Conservation (phyloP, 2,797 vertebrate species). For the Lepus townsendii region DNA sequence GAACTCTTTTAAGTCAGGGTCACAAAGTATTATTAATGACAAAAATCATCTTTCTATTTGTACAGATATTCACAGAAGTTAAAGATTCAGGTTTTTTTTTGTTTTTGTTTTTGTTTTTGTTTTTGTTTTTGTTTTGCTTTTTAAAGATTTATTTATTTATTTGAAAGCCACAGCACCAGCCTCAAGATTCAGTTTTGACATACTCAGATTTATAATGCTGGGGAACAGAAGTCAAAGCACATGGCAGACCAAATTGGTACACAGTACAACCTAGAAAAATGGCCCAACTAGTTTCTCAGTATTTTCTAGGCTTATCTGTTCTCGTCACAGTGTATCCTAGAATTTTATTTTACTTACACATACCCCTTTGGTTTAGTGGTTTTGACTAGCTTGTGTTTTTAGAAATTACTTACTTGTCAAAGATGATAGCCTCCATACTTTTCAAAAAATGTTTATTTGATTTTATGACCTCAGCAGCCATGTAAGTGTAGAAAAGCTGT, state of each 20-base stretch:
- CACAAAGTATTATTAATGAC: constrained; percentile 7
- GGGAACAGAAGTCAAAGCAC: constrained; percentile 43
- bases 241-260: neutral
- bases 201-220: neutral
- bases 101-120: no score
- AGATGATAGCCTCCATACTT: neutral
- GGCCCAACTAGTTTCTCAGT: neutral
- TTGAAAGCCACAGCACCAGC: no score
- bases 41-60: constrained; percentile 10
- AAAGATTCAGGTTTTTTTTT: neutral
- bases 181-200: neutral
- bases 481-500: constrained; percentile 12
- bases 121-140: no score
- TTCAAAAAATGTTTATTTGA: neutral
- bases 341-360: constrained; percentile 31
- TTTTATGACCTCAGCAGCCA: neutral
- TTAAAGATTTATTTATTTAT: no score
- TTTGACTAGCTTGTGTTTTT: constrained; percentile 3
- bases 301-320: neutral
- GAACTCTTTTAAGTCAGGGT: neutral
- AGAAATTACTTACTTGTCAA: constrained; percentile 49
- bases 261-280: neutral
- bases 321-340: neutral
- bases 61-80: constrained; percentile 9
- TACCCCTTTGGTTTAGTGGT: constrained; percentile 8